Base-by-base conservation (phyloP, 2,113 vertebrate genomes). In the Nothoprocta perdicaria region DNA sequence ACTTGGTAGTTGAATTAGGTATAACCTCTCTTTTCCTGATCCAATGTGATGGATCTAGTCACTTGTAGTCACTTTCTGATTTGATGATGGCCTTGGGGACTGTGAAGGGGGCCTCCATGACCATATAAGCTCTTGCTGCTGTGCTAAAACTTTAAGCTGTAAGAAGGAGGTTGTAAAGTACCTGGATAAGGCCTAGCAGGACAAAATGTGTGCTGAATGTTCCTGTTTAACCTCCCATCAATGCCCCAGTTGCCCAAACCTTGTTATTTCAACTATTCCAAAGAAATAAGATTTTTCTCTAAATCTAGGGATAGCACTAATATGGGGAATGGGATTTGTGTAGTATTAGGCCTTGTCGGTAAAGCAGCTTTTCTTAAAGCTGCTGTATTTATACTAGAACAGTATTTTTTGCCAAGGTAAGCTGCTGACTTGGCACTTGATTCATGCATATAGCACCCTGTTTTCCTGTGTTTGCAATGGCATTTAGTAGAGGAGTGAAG, bases 331-430 rank as follows among this genome's bases (percentile, higher is more conserved):
- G 52, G 86, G 35, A 46, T 62, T 90, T 84, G 50, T 48, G 41
- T 79, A 13, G 66, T 23, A 48, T 78, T 81, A 88, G 52, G 22
- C 29, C 68, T 93, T 71, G 83, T 65, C 65, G 55, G 45, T 19
- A 78, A 90, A 81, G 57, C 80, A 75, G 80, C 66, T 88, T 86
- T 93, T 67, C 69, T 63, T 55, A 63, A 71, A 90, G 61, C 58
- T 48, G 35, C 3, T 0, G 1, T 31, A 2, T 26, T 2, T 14
- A 21, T 41, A 9, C 22, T 0, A 0, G 18, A 3, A 22, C 0
- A 0, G 29, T 46, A 17, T 23, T 48, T 48, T 26, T 29, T 58
- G n/a, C 3, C 16, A 1, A 2, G 7, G 35, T 81, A 38, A 92
- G 48, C 38, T 14, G 12, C 4, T 55, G 80, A 17, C 61, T 71